These are phyloP conservation scores for Odontamblyopus lacepedii DNA, from an alignment of 2,797 vertebrate genomes.

Conservation along the genomic window DNA sequence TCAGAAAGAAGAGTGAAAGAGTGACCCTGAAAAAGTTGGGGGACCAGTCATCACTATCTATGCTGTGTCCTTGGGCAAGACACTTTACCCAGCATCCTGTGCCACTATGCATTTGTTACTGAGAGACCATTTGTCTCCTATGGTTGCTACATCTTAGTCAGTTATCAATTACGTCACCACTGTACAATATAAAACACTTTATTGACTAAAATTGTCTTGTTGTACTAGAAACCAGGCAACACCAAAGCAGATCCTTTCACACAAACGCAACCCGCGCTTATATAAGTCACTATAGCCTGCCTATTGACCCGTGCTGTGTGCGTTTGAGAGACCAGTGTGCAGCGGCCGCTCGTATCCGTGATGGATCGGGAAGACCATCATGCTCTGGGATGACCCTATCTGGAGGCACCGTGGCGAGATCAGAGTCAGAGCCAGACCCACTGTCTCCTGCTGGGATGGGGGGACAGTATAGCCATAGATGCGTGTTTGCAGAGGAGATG, in stretches of 20 bases:
- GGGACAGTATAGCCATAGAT: constrained; percentile 40
- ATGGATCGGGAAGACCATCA: constrained; percentile 69
- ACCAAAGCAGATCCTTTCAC: constrained; percentile 73
- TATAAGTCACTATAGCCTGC: constrained; percentile 73
- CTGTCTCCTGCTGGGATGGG: constrained; percentile 71
- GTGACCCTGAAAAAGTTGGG: neutral
- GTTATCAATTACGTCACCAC: neutral
- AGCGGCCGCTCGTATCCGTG: constrained; percentile 64
- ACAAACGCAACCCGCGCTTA: constrained; percentile 61
- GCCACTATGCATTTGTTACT: neutral
- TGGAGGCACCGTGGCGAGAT: constrained; percentile 74
- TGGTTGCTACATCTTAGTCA: neutral
- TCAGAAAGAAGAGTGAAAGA: neutral
- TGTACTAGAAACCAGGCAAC: constrained; percentile 49
- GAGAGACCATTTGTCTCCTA: neutral
- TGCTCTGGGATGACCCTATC: constrained; percentile 75
- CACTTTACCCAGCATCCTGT: neutral
- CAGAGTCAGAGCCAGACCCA: constrained; percentile 71
- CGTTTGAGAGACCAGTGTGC: constrained; percentile 39
- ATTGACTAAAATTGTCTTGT: neutral
- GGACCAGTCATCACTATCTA: neutral
- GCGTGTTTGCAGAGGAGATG: constrained; percentile 59
- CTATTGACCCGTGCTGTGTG: constrained; percentile 74
- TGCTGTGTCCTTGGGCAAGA: neutral
- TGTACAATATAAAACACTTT: neutral